phyloP scores from a whole-genome alignment of 2,113 vertebrate species.

The Thalassarche chlororhynchos region DNA sequence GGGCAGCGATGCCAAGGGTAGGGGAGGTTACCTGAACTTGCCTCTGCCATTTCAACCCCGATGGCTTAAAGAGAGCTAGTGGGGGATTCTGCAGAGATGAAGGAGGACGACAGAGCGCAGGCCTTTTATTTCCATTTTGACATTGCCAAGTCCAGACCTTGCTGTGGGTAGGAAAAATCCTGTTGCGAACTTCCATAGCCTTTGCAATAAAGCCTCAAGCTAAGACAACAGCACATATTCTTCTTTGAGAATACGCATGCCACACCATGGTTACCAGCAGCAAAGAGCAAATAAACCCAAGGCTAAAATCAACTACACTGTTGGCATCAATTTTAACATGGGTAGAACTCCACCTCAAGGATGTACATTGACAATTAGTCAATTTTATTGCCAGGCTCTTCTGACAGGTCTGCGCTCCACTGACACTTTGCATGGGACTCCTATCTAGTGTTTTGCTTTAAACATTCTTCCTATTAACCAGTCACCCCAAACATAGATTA shows the following conservation, averaged over 20 bases:
- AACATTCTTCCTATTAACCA: not conserved
- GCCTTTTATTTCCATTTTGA: not conserved
- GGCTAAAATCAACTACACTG: not conserved
- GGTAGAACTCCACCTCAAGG: not conserved
- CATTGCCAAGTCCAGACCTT: not conserved
- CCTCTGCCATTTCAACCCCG: not conserved
- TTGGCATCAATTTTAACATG: not conserved
- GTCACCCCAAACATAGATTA: not conserved
- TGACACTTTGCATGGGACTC: not conserved
- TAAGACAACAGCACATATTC: not conserved
- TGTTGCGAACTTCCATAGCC: not conserved
- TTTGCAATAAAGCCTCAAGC: not conserved
- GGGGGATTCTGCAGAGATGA: not conserved
- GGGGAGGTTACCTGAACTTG: not conserved
- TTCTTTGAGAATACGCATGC: not conserved
- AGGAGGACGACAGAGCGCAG: not conserved
- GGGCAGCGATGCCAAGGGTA: not conserved
- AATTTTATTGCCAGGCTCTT: not conserved
- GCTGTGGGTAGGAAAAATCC: not conserved
- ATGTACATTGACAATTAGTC: not conserved
- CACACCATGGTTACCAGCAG: constrained; percentile 7
- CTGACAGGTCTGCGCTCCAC: not conserved
- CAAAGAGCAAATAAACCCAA: constrained; percentile 12
- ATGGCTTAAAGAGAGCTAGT: not conserved
- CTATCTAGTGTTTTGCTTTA: not conserved